Base-by-base conservation (phyloP, 2,113 vertebrate genomes). In the Struthio camelus region DNA sequence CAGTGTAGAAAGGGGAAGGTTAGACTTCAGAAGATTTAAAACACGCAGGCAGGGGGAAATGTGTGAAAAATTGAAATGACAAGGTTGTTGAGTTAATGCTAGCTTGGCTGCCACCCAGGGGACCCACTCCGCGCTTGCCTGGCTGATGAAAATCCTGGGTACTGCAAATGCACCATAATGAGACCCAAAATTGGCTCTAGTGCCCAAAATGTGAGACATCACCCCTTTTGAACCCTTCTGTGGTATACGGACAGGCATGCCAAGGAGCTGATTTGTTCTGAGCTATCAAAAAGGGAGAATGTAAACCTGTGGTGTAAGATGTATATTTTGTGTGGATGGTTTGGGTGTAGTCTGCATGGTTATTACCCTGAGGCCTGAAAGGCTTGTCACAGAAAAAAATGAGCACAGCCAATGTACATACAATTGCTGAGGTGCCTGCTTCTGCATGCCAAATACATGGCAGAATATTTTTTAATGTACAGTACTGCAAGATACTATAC, bases 1-100 rank as follows among this genome's bases (percentile, higher is more conserved):
- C 25, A 61, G 38, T 48, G 53, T 53, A 58, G 30, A 80, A 64
- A 62, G 12, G n/a, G 8, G 61, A 77, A 91, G 42, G 51, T 56
- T 25, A 94, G 50, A 69, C 66, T 90, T 94, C 48, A 66, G 32
- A 11, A 80, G 71, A 77, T 89, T 91, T 59, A 85, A 91, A 92
- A 90, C 32, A 85, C 48, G 20, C 51, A 61, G 0, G 1, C 27
- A 65, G 50, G 65, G 6, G 71, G 40, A 94, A 93, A 80, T 1
- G 6, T 40, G 51, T n/a, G 22, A 78, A 89, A 85, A 82, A 90
- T 24, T 28, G 62, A 92, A 93, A 56, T 11, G 8, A 66, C 32
- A 61, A 73, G 23, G 50, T 20, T 91, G 93, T 84, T 94, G 44
- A 88, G 27, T 85, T 83, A 87, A 44, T 80, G 24, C 2, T 90